Conservation (phyloP, 2,888 invertebrate species). For the Pristionchus arcanus region DNA sequence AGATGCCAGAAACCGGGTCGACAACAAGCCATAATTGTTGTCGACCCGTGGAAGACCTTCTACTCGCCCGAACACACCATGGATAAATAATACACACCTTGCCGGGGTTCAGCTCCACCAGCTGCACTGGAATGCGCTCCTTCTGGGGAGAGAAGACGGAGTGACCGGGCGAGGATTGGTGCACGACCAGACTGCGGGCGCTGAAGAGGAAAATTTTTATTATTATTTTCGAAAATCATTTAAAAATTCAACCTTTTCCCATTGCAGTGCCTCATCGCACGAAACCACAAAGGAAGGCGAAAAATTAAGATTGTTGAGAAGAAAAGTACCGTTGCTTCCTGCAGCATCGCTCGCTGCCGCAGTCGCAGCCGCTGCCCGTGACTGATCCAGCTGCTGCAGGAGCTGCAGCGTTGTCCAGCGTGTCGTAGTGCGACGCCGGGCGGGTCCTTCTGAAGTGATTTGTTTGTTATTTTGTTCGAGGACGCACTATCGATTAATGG, state of each 20-base stretch:
- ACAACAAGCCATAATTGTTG: too few relatives aligned
- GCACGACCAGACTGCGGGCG: conserved; percentile 47
- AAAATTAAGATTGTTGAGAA: too few relatives aligned
- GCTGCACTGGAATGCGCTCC: neutral
- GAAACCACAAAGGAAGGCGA: too few relatives aligned
- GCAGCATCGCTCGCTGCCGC: conserved; percentile 55
- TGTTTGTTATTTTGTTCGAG: neutral
- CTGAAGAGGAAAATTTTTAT: neutral
- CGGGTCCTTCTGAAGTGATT: conserved; percentile 33
- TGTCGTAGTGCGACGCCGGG: conserved; percentile 53
- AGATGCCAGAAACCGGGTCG: too few relatives aligned
- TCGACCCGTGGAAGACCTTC: too few relatives aligned
- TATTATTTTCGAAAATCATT: neutral
- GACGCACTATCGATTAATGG: neutral
- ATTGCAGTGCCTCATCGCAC: too few relatives aligned
- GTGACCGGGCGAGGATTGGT: conserved; percentile 19
- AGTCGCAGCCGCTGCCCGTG: conserved; percentile 51
- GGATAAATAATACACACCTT: neutral
- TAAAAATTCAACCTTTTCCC: neutral
- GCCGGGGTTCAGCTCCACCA: conserved; percentile 45
- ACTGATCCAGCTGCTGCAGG: neutral
- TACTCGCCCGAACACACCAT: too few relatives aligned
- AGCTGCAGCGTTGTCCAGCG: neutral
- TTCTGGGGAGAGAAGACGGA: conserved; percentile 6
- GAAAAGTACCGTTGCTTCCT: conserved; percentile 38